These are phyloP conservation scores for Virgularia gustaviana DNA, from an alignment of 92 coral and sea anemone genomes.

Conservation along the genomic window DNA sequence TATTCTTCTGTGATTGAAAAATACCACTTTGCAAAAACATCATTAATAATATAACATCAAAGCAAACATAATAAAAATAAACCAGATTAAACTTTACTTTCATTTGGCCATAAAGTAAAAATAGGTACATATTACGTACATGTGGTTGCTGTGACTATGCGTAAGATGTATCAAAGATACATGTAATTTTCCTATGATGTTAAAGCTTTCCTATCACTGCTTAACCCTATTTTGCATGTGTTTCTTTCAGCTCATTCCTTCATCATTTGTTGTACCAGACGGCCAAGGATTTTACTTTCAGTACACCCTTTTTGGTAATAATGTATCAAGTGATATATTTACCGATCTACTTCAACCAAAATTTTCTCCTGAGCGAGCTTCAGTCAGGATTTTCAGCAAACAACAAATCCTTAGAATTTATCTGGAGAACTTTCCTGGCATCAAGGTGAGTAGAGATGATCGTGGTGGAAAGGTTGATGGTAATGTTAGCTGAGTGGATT, in stretches of 20 bases:
- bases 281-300: conserved; percentile 96
- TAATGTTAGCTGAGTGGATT: not conserved
- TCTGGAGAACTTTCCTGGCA: conserved; percentile 62
- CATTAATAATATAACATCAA: too few species aligned
- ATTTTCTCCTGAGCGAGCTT: conserved; percentile 94
- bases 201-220: too few species aligned
- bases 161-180: too few species aligned
- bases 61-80: too few species aligned
- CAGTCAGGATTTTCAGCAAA: conserved; percentile 70
- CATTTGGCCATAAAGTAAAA: too few species aligned
- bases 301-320: conserved; percentile 80
- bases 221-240: not conserved
- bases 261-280: conserved; percentile 77
- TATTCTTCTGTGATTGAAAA: too few species aligned
- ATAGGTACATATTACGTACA: too few species aligned
- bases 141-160: too few species aligned
- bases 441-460: conserved; percentile 58
- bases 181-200: too few species aligned
- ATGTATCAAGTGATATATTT: conserved; percentile 90
- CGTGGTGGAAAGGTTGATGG: not conserved
- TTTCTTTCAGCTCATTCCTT: conserved; percentile 75
- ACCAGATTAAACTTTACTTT: too few species aligned
- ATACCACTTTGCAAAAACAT: too few species aligned
- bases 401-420: conserved; percentile 58
- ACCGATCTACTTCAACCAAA: conserved; percentile 86